Evolutionary conservation across 2,113 vertebrate species (phyloP).

Genomic region (Protobothrops flavoviridis): DNA sequence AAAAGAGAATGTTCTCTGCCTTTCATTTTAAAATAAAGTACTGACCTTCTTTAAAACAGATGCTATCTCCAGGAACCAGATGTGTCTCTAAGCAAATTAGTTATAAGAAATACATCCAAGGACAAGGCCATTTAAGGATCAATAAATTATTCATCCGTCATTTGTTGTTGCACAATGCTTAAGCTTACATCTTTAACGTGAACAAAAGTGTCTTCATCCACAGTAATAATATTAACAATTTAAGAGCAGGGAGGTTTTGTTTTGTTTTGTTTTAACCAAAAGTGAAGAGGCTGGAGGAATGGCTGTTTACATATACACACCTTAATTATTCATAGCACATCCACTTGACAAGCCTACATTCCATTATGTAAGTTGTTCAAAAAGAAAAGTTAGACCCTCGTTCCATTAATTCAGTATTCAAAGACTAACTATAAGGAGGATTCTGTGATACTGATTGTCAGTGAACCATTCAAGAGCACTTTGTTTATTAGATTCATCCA

Average conservation of each 20-base stretch:
- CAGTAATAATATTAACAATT: conserved; percentile 71
- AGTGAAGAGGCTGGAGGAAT: conserved; percentile 60
- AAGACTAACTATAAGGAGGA: conserved; percentile 26
- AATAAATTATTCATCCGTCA: conserved; percentile 78
- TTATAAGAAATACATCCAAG: conserved; percentile 73
- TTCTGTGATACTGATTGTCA: conserved; percentile 22
- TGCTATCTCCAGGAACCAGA: conserved; percentile 67
- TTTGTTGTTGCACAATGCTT: conserved; percentile 66
- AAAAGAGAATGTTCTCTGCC: conserved; percentile 50
- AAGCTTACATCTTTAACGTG: conserved; percentile 66
- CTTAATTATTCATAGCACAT: conserved; percentile 68
- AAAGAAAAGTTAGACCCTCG: background rate
- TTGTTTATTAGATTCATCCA: conserved; percentile 54
- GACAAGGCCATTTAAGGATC: conserved; percentile 73
- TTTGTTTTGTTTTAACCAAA: conserved; percentile 25
- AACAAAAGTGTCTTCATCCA: conserved; percentile 62
- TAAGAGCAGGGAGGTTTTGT: conserved; percentile 58
- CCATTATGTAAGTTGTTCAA: conserved; percentile 53
- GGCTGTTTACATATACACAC: conserved; percentile 62
- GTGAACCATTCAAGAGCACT: conserved; percentile 42
- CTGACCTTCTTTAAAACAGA: conserved; percentile 68
- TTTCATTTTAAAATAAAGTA: conserved; percentile 62
- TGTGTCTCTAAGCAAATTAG: conserved; percentile 72
- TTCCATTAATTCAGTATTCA: conserved; percentile 28
- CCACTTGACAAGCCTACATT: conserved; percentile 55